Evolutionary conservation across 2,113 vertebrate species (phyloP).

Genomic region (Heterochromis multidens): DNA sequence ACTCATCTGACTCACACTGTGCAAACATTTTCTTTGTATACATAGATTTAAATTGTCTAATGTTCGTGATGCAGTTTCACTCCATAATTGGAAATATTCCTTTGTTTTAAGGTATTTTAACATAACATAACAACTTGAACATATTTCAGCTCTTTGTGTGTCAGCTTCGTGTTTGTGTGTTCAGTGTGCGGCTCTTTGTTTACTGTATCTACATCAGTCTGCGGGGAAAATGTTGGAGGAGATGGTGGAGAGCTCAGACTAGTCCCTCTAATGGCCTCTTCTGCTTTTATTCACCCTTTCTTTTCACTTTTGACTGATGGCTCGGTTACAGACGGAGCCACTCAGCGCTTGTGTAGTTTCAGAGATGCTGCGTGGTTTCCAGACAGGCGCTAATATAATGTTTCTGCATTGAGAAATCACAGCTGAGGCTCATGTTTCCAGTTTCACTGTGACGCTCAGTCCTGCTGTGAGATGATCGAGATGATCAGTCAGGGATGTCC

Average conservation of each 20-base stretch:
- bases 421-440: background rate
- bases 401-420: background rate
- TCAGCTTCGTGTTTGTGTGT: too few species aligned
- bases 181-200: background rate
- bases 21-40: background rate
- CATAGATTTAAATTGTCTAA: background rate
- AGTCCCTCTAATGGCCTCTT: too few species aligned
- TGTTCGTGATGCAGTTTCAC: background rate
- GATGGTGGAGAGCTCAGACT: too few species aligned
- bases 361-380: background rate
- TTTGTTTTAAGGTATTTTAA: background rate
- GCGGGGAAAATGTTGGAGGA: background rate
- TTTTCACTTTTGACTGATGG: too few species aligned
- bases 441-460: background rate
- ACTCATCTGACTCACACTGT: background rate
- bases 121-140: fast-evolving
- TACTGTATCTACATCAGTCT: background rate
- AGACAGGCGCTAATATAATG: background rate
- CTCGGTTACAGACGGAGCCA: too few species aligned
- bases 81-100: background rate
- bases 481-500: fast-evolving
- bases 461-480: fast-evolving
- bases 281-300: fast-evolving
- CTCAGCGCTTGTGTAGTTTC: too few species aligned
- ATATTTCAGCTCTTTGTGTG: too few species aligned